Percentiles rank a stretch among this genome's conserved stretches.
Conservation (phyloP, 2,888 invertebrate species). For the Malthinus flaveolus region DNA sequence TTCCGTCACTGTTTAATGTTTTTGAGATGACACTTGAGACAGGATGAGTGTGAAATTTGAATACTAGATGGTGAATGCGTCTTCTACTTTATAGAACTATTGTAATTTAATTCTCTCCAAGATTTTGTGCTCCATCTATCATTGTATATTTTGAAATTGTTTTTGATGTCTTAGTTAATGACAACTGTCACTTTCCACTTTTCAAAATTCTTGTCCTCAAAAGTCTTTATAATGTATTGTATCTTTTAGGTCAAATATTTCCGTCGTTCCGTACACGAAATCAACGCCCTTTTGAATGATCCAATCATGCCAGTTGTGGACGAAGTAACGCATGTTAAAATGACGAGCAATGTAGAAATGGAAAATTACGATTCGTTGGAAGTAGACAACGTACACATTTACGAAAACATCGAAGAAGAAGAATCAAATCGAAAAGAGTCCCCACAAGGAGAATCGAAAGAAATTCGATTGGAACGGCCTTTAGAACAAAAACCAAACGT, state of each 20-base stretch:
- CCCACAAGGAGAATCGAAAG: too few species aligned
- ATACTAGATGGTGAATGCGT: too few species aligned
- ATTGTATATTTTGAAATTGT: too few species aligned
- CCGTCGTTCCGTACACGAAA: conserved; percentile 72
- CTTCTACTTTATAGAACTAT: too few species aligned
- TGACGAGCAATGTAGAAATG: conserved; percentile 20
- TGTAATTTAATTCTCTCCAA: too few species aligned
- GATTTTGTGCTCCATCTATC: too few species aligned
- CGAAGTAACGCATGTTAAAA: background rate
- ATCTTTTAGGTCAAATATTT: conserved; percentile 69
- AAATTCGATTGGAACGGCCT: too few species aligned
- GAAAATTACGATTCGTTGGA: conserved; percentile 47
- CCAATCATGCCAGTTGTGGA: background rate
- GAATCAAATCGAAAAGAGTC: conserved; percentile 1
- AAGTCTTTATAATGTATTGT: background rate
- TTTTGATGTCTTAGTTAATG: background rate
- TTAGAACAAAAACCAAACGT: conserved; percentile 16
- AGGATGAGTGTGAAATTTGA: too few species aligned
- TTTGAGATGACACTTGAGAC: too few species aligned
- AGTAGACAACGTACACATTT: conserved; percentile 41
- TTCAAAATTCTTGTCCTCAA: background rate
- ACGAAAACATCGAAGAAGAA: conserved; percentile 46
- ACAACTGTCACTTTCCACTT: background rate
- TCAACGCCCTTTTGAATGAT: conserved; percentile 58
- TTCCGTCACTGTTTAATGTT: too few species aligned